A percentile compares a stretch with the other conserved stretches of the same genome.
phyloP scores from a whole-genome alignment of 2,797 vertebrate species.

The Anguilla marmorata region DNA sequence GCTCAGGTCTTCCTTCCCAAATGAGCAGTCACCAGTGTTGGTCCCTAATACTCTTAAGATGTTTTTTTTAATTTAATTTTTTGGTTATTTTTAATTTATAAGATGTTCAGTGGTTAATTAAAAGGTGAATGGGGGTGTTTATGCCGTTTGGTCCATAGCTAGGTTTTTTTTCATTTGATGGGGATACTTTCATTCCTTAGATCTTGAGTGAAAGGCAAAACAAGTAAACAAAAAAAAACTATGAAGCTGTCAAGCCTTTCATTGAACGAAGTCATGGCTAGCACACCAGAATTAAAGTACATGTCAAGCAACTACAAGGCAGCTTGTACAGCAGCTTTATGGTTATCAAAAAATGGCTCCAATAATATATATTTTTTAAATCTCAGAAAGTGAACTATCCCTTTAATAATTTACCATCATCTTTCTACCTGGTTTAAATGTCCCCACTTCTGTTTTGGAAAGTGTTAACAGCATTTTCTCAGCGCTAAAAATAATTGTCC shows the following conservation, averaged over 20 bases:
- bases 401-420: background rate
- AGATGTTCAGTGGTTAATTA: background rate
- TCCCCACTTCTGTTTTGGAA: background rate
- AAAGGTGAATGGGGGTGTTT: background rate
- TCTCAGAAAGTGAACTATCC: background rate
- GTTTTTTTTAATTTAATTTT: no score
- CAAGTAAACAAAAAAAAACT: no score
- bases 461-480: background rate
- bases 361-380: background rate
- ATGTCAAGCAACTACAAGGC: no score
- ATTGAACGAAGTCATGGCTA: no score
- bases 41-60: background rate
- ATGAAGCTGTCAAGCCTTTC: background rate
- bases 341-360: background rate
- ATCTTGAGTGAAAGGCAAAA: no score
- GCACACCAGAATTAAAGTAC: no score
- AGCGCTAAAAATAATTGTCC: background rate
- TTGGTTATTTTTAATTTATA: background rate
- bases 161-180: constrained; percentile 8
- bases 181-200: background rate
- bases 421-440: background rate
- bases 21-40: background rate
- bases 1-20: background rate
- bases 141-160: constrained; percentile 9
- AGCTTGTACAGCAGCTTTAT: background rate